Conservation (phyloP, 2,888 invertebrate species). For the Creontiades dilutus region DNA sequence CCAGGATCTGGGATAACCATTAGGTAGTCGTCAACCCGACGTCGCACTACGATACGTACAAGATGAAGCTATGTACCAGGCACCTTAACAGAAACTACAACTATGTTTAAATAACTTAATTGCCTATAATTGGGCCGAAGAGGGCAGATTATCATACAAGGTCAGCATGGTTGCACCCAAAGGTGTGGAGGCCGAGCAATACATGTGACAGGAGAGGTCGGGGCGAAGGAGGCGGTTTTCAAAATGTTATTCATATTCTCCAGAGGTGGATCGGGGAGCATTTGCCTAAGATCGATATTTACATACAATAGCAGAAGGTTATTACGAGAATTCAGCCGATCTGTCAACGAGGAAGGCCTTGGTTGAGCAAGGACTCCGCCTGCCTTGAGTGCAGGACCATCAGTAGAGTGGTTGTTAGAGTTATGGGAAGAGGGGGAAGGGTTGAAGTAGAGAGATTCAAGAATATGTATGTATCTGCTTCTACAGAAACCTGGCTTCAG, state of each 20-base stretch:
- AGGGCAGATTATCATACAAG: conserved; percentile 19
- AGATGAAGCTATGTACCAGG: background rate
- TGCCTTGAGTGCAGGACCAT: background rate
- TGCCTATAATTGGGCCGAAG: background rate
- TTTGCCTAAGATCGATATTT: conserved; percentile 39
- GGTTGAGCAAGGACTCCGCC: background rate
- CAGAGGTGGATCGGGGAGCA: background rate
- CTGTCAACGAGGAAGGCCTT: conserved; percentile 29
- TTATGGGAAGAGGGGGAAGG: background rate
- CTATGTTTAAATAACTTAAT: conserved; percentile 6
- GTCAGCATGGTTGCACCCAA: conserved; percentile 42
- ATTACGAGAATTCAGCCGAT: conserved; percentile 43
- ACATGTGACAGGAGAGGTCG: background rate
- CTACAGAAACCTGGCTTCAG: background rate
- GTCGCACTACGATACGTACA: background rate
- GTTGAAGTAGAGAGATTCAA: background rate
- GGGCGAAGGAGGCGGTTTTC: conserved; percentile 23
- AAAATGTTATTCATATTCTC: conserved; percentile 44
- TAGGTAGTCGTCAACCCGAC: background rate
- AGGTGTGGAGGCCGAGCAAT: conserved; percentile 20
- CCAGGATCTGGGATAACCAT: background rate
- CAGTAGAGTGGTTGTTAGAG: background rate
- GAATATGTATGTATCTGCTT: conserved; percentile 11
- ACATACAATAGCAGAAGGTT: conserved; percentile 51
- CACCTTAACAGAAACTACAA: conserved; percentile 28